These are phyloP conservation scores for Lycaena phlaeas DNA, from an alignment of 2,888 invertebrate species.

Conservation along the genomic window DNA sequence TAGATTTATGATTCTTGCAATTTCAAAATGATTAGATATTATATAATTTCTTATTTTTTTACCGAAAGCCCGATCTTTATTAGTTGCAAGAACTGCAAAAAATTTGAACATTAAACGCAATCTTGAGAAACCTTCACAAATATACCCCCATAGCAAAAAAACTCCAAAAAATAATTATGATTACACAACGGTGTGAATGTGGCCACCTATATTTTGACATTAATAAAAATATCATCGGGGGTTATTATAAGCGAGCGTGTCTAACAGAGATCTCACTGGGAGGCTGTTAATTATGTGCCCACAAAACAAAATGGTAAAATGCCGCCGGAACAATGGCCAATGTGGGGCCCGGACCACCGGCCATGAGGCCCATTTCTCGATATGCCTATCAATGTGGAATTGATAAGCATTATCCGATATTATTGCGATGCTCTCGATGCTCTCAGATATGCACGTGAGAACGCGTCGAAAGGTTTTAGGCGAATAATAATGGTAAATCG, in stretches of 20 bases:
- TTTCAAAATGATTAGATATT: no score
- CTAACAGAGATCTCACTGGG: slow-evolving; percentile 68
- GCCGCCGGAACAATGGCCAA: slow-evolving; percentile 56
- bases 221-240: slow-evolving; percentile 72
- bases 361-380: slow-evolving; percentile 14
- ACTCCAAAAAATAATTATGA: slow-evolving; percentile 8
- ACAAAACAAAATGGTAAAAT: slow-evolving; percentile 61
- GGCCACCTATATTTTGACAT: slow-evolving; percentile 65
- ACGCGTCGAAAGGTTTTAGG: no score
- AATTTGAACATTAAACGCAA: no score
- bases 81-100: no score
- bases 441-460: neutral
- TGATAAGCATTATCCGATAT: slow-evolving; percentile 5
- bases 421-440: neutral
- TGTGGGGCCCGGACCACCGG: slow-evolving; percentile 63
- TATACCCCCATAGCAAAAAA: no score
- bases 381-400: neutral
- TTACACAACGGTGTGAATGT: slow-evolving; percentile 41
- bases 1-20: no score
- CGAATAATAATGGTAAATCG: no score
- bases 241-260: slow-evolving; percentile 70
- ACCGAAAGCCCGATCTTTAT: no score
- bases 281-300: slow-evolving; percentile 68
- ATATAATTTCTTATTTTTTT: no score
- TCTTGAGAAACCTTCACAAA: no score